phyloP scores from a whole-genome alignment of 1,140 invertebrate genomes.

The Halesus radiatus region DNA sequence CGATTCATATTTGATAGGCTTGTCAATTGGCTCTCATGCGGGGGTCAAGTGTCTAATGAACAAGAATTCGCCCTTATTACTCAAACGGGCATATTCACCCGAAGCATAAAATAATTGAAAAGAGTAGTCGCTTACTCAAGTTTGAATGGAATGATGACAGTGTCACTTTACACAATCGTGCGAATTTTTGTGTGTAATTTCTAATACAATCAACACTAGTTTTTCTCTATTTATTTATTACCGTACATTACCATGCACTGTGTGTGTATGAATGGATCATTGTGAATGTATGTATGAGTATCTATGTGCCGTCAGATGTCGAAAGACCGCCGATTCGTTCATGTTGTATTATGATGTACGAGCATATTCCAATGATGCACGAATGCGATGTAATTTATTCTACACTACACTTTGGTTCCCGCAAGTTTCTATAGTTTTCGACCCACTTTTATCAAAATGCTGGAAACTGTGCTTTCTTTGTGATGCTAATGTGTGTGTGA shows the following conservation, averaged over 20 bases:
- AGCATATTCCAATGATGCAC: background rate
- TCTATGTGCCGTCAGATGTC: too few relatives aligned
- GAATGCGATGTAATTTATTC: background rate
- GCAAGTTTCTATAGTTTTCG: background rate
- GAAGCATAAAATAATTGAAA: too few relatives aligned
- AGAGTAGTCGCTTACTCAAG: too few relatives aligned
- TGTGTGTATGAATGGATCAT: too few relatives aligned
- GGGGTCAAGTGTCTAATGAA: background rate
- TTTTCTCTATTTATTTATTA: too few relatives aligned
- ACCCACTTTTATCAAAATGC: conserved; percentile 6
- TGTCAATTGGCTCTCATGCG: conserved; percentile 9
- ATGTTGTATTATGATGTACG: background rate
- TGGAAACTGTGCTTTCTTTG: conserved; percentile 11
- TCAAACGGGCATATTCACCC: background rate
- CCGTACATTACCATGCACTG: too few relatives aligned
- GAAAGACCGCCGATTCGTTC: too few relatives aligned
- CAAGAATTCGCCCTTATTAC: background rate
- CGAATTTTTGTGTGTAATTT: too few relatives aligned
- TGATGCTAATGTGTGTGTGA: background rate
- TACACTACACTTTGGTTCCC: background rate
- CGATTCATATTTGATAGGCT: conserved; percentile 24
- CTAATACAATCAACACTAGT: too few relatives aligned
- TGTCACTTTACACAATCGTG: too few relatives aligned
- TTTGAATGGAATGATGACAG: too few relatives aligned
- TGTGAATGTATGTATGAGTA: too few relatives aligned